Percentiles rank a stretch among this genome's conserved stretches.
These are phyloP conservation scores for Lamprotornis superbus DNA, from an alignment of 2,113 vertebrate genomes.

Conservation along the genomic window DNA sequence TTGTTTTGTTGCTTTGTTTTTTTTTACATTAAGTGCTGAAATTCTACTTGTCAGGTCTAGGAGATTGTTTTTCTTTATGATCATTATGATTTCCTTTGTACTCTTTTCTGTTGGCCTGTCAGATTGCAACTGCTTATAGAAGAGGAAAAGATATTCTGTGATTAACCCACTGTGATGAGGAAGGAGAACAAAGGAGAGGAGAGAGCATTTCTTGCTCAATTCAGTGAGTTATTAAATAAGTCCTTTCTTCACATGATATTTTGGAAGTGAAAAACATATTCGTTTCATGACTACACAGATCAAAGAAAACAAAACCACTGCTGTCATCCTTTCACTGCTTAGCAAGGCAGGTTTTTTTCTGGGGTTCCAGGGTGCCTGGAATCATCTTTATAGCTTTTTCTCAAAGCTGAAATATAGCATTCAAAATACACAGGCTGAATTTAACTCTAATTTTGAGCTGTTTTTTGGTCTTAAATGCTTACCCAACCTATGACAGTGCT, in stretches of 20 bases:
- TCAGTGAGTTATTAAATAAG: neutral
- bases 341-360: neutral
- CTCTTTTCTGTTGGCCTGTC: neutral
- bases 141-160: neutral
- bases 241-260: neutral
- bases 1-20: neutral
- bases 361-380: neutral
- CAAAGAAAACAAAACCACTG: neutral
- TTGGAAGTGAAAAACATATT: neutral
- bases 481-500: accelerated
- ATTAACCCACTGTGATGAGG: neutral
- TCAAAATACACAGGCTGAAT: neutral
- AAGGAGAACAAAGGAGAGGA: neutral
- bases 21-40: neutral
- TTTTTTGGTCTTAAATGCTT: neutral
- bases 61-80: neutral
- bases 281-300: neutral
- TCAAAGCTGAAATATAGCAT: neutral
- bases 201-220: neutral
- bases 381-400: neutral
- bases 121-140: neutral
- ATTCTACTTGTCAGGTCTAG: neutral
- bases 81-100: neutral
- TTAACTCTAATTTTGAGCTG: neutral
- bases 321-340: neutral